Evolutionary conservation across 2,888 invertebrate genomes (phyloP), one percentile per base, ranked within the genome.

Genomic region (Callimorpha dominula): DNA sequence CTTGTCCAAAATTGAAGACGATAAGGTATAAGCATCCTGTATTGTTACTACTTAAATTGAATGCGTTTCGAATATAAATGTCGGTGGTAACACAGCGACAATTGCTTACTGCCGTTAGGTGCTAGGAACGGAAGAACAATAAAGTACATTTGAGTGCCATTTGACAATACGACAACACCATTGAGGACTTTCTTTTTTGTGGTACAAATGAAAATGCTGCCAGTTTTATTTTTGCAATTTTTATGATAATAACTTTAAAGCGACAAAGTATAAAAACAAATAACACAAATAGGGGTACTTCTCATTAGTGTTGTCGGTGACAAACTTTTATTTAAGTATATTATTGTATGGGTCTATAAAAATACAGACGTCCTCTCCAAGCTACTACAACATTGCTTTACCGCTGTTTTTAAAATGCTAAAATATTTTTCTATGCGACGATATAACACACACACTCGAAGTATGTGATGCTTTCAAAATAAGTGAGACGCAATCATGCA

Each of bases 111-210:
- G 73, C 73, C 70, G 66, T 76, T 82, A 79, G 76, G 77, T 79
- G 77, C 76, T 85, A 83, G 78, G 75, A 78, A 77, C 74, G 79
- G 79, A 81, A 79, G 79, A 86, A 88, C 87, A 85, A 86, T 86
- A 84, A 93, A 93, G 93, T 92, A 93, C 92, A 93, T 88, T 88
- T 86, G 84, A 89, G 93, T 94, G 93, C 93, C 93, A 94, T 94
- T 90, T 85, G 87, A 89, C 85, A 83, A 88, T 81, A 83, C 86
- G 85, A 87, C 85, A 86, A 86, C 83, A 72, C 69, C 80, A 81
- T 78, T 77, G 84, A 71, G 72, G 74, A 77, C 76, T 81, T 78
- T 78, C 78, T 78, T 77, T 77, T 70, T 76, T 76, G 72, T 75
- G 75, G 73, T 68, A 65, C 42, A 75, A 75, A 76, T 77, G 74